Base-by-base conservation (phyloP, 2,888 invertebrate species). In the Dryadula phaetusa region DNA sequence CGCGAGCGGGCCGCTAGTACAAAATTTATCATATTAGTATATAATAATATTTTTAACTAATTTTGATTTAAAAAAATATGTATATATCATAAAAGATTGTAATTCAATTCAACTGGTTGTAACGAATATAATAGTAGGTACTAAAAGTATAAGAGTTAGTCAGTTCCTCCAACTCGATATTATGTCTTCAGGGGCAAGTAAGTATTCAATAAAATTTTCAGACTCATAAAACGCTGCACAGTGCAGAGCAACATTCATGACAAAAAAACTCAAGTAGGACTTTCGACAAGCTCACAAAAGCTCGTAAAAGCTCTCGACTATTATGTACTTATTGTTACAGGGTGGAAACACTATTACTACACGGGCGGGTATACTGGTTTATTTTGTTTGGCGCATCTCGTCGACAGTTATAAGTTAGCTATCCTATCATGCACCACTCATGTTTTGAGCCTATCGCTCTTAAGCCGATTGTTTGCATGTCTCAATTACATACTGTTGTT, bases 291-390 rank as follows among this genome's bases (percentile, higher is more conserved):
- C 88, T 88, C 81, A 91, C 91, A 92, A 92, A 92, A 92, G 92
- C 90, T 92, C 92, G 88, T 92, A 92, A 92, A 92, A 89, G 88
- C 90, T 85, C 90, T 92, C 85, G 81, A 90, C 91, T 92, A 92
- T 92, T 92, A 91, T 90, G 92, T 90, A 90, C 90, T 92, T 92
- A 91, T 91, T 92, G 91, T 92, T 92, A 92, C 90, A 82, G 90
- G 84, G 90, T 92, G 91, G 89, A 91, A 92, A 91, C 90, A 92
- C 92, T 89, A 90, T 91, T 91, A 92, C 92, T 90, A 92, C 88
- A 84, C 82, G 82, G 81, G 82, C 82, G 82, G 81, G 82, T 82
- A 84, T 71, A 82, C 82, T 79, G 85, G 82, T 88, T 88, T 88
- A 86, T 88, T 90, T 89, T 88, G 87, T 89, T 85, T 83, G 83